A percentile compares a stretch with the other conserved stretches of the same genome.
phyloP scores from a whole-genome alignment of 2,888 invertebrate genomes.

The Melikaiella ostensackeni region DNA sequence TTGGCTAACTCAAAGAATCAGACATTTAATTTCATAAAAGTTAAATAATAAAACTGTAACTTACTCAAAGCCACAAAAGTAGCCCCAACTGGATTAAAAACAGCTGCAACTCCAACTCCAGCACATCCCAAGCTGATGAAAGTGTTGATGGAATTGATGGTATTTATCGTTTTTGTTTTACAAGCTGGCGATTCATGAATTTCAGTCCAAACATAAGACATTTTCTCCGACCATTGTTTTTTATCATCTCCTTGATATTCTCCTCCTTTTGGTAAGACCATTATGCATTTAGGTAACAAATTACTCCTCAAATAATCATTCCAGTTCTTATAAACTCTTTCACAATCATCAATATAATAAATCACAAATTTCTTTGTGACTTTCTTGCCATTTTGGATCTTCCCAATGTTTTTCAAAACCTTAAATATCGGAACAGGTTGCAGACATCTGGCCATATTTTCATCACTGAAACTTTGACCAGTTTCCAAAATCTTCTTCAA shows the following conservation, averaged over 20 bases:
- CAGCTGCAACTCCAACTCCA: constrained; percentile 53
- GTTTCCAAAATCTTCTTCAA: background rate
- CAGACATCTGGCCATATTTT: background rate
- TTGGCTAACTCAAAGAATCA: too few relatives aligned
- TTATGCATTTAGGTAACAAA: constrained; percentile 60
- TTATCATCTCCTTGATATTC: constrained; percentile 63
- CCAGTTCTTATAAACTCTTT: constrained; percentile 66
- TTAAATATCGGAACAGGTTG: constrained; percentile 20
- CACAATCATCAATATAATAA: constrained; percentile 58
- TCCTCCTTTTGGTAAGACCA: constrained; percentile 70
- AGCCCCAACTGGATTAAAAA: constrained; percentile 62
- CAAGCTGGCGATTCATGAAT: constrained; percentile 58
- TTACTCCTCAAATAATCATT: constrained; percentile 61
- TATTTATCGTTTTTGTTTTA: constrained; percentile 35
- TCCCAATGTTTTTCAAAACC: constrained; percentile 13
- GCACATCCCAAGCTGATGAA: constrained; percentile 50
- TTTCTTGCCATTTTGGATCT: background rate
- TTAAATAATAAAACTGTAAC: constrained; percentile 15
- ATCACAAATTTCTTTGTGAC: background rate
- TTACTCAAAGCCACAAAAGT: constrained; percentile 56
- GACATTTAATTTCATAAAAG: background rate
- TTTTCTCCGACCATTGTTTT: constrained; percentile 49
- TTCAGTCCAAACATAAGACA: constrained; percentile 64
- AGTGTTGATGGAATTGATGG: constrained; percentile 51
- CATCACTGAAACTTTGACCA: constrained; percentile 15